Evolutionary conservation across 2,797 vertebrate genomes (phyloP), one percentile per base, ranked within the genome.

Genomic region (Micromesistius poutassou): DNA sequence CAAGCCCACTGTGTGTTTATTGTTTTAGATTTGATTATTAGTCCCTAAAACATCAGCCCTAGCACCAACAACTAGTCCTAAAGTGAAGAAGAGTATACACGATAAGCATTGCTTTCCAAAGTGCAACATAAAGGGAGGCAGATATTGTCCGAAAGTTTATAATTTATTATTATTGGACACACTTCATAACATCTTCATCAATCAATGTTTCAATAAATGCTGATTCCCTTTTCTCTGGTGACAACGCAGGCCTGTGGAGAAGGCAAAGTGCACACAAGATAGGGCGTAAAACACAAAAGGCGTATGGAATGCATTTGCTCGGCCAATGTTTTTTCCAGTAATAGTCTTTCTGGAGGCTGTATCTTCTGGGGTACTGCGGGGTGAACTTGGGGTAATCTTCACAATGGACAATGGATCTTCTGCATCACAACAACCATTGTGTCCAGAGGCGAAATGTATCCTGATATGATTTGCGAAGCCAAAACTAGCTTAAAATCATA

Each of bases 401-500:
- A 92, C 90, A 93, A 92, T 91, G 75, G 89, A 93, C 91, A 93
- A 92, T 92, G 83, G 86, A 74, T 70, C 78, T 78, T 87, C 79
- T 6, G 42, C 79, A 87, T 88, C 82, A 89, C 88, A 88, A 90
- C 88, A 91, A 79, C 83, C 79, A 91, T 93, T 92, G 88, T 94
- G 80, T 79, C 79, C 73, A 78, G 16, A 76, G 80, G 75, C 85
- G 78, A 89, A 86, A 84, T 75, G 87, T 92, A 88, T 89, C 76
- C 74, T 35, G 76, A 81, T 85, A 85, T 82, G 74, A 82, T 87
- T 85, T 1, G 5, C 5, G 9, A 79, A 89, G 80, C 66, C 90
- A 77, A 91, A 90, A 87, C 88, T 82, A 87, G 68, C 83, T 72
- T 9, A 1, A 76, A 80, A 80, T 81, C 85, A 80, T 79, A 80